Base-by-base conservation (phyloP, 2,888 invertebrate species). In the Hyppa rectilinea region DNA sequence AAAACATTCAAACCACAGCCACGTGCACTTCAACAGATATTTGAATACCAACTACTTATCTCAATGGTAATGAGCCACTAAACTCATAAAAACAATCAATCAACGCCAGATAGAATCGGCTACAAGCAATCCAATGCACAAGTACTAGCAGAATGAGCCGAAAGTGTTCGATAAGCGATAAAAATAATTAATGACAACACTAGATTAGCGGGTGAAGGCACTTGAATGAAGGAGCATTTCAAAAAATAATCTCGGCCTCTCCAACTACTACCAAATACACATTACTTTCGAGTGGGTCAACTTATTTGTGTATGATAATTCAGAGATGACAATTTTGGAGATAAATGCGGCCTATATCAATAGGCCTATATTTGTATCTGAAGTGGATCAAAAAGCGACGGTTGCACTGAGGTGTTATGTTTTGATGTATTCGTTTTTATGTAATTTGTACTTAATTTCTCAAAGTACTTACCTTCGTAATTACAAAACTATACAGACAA, bases 111-210 rank as follows among this genome's bases (percentile, higher is more conserved):
- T 85, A 86, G 78, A 81, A 84, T 82, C 67, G 78, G 67, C 85
- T 85, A 92, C 89, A 91, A 91, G 91, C 92, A 94, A 89, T 89
- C 90, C 89, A 88, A 82, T 76, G 73, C 79, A 83, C 76, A 89
- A 90, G 91, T 89, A 87, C 87, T 80, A 85, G 87, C 87, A 86
- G 87, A 89, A 90, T 81, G 89, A 92, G 90, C 93, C 95, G 89
- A 95, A 95, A 95, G 90, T 94, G 92, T 89, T 92, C 88, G 93
- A 95, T 94, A 94, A 95, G 93, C 93, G 95, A 96, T 96, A 96
- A 95, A 95, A 95, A 94, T 95, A 95, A 96, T 96, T 95, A 96
- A 94, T 94, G 93, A 92, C 95, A 93, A 92, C 93, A 92, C 88
- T 90, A 94, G 95, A 95, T 95, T 96, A 95, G 92, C 90, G 85